These are phyloP conservation scores for Bombus pyrosoma DNA, from an alignment of 1,140 invertebrate genomes.

Conservation along the genomic window DNA sequence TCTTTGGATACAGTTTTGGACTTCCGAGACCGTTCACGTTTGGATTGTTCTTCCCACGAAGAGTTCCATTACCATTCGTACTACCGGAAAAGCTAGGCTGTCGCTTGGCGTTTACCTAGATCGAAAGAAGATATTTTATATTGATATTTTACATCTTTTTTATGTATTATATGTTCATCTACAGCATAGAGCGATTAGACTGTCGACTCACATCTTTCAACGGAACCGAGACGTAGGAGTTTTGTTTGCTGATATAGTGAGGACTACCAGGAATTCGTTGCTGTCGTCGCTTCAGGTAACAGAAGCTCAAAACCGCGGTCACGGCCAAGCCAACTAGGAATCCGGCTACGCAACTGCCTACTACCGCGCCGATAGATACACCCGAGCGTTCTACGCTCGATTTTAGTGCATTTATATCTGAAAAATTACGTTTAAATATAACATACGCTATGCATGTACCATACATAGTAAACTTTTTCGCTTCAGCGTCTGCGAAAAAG, in stretches of 20 bases:
- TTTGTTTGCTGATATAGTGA: constrained; percentile 91
- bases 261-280: constrained; percentile 86
- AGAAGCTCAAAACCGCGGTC: constrained; percentile 77
- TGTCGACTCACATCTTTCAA: constrained; percentile 85
- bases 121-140: constrained; percentile 35
- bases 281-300: constrained; percentile 80
- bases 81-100: constrained; percentile 80
- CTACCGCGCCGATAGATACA: constrained; percentile 83
- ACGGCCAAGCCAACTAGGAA: constrained; percentile 81
- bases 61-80: constrained; percentile 83
- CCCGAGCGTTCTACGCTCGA: constrained; percentile 79
- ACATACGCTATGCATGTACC: not conserved
- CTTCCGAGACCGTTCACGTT: constrained; percentile 85
- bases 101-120: constrained; percentile 78
- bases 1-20: constrained; percentile 86
- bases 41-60: constrained; percentile 86
- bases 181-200: not conserved
- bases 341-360: constrained; percentile 83
- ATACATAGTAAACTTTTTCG: not conserved
- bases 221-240: constrained; percentile 92
- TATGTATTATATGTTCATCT: not conserved
- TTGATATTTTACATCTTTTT: too few relatives aligned
- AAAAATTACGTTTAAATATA: constrained; percentile 3
- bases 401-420: constrained; percentile 75
- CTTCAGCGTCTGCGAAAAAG: not conserved